These are phyloP conservation scores for Lasioglossum albipes DNA, from an alignment of 1,140 invertebrate genomes.

Conservation along the genomic window DNA sequence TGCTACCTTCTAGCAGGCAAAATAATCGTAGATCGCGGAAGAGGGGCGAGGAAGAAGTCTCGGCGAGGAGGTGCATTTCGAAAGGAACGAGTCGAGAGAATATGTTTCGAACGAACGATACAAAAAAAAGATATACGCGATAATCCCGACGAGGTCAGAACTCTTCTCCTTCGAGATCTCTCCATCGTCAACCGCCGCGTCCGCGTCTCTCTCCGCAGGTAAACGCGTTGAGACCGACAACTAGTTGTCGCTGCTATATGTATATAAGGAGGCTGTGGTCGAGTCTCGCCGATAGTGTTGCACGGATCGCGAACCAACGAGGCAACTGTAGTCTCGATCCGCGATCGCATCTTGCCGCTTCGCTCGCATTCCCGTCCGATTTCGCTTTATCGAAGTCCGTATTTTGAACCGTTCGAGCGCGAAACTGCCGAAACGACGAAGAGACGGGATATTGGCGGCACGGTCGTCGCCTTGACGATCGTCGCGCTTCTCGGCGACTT, in stretches of 20 bases:
- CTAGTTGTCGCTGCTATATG: conserved; percentile 1
- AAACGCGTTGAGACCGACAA: not conserved
- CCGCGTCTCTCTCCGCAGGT: no score
- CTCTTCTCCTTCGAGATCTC: not conserved
- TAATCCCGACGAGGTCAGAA: not conserved
- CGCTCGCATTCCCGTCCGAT: not conserved
- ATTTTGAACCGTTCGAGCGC: not conserved
- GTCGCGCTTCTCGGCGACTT: not conserved
- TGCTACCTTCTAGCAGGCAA: no score
- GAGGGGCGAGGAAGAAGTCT: no score
- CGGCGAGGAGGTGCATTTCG: no score
- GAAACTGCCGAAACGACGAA: not conserved
- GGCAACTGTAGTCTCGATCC: no score
- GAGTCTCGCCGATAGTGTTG: not conserved
- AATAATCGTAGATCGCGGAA: no score
- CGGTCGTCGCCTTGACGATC: conserved; percentile 12
- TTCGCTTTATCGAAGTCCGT: no score
- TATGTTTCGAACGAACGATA: no score
- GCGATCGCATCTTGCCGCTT: not conserved
- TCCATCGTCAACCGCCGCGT: no score
- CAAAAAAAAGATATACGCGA: not conserved
- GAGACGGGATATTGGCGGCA: not conserved
- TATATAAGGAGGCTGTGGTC: conserved; percentile 39
- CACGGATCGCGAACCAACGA: no score
- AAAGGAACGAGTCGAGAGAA: no score